Evolutionary conservation across 1,140 invertebrate species (phyloP).

Genomic region (Psilanteris sp.): DNA sequence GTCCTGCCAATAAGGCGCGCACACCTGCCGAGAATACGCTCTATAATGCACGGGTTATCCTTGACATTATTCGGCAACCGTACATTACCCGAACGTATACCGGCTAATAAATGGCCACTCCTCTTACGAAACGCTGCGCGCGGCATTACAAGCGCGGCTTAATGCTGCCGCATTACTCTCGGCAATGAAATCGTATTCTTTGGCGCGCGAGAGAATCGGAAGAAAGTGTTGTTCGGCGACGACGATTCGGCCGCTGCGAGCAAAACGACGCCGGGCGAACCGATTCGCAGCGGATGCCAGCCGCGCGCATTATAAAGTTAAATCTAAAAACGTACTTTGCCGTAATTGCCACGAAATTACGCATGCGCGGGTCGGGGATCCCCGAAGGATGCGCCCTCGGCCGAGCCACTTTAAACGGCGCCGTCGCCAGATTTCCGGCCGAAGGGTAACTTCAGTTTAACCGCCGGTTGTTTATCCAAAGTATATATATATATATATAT

Average conservation of each 20-base stretch:
- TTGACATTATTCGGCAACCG: conserved; percentile 75
- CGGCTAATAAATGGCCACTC: conserved; percentile 61
- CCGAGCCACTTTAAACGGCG: too few relatives aligned
- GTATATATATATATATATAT: too few relatives aligned
- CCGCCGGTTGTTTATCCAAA: conserved; percentile 31
- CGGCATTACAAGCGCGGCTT: conserved; percentile 33
- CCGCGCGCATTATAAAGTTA: conserved; percentile 50
- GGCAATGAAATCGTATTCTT: conserved; percentile 45
- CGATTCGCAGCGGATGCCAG: conserved; percentile 26
- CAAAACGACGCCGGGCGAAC: too few relatives aligned
- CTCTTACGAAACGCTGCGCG: conserved; percentile 65
- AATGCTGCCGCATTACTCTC: conserved; percentile 45
- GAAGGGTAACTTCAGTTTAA: conserved; percentile 29
- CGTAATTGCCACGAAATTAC: conserved; percentile 42
- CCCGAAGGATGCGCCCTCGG: conserved; percentile 64
- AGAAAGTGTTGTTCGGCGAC: too few relatives aligned
- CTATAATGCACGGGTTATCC: conserved; percentile 73
- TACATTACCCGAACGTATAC: conserved; percentile 66
- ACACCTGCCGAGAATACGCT: conserved; percentile 67
- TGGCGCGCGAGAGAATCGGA: conserved; percentile 16
- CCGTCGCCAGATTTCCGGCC: conserved; percentile 68
- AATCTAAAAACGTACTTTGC: conserved; percentile 38
- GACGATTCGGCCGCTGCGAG: too few relatives aligned
- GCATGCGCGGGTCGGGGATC: conserved; percentile 13
- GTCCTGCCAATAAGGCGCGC: conserved; percentile 49